phyloP scores from a whole-genome alignment of 2,797 vertebrate species.

The Tolypeutes matacus region DNA sequence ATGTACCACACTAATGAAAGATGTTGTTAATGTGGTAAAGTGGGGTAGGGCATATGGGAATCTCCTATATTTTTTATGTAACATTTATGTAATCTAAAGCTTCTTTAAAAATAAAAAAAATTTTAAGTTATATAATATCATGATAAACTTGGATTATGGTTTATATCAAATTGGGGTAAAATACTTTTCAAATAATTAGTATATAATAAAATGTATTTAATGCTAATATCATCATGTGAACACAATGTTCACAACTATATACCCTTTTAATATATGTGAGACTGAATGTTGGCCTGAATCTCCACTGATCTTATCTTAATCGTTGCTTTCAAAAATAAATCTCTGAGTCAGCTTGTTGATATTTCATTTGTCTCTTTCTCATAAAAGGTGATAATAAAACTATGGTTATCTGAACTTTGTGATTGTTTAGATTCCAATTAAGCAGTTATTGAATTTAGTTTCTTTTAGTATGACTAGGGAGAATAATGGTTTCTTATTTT shows the following conservation, averaged over 20 bases:
- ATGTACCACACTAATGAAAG: too few species aligned
- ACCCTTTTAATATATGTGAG: not conserved
- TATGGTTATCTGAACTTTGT: slow-evolving; percentile 38
- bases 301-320: not conserved
- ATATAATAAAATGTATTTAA: slow-evolving; percentile 40
- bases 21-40: too few species aligned
- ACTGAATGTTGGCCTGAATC: not conserved
- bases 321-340: slow-evolving; percentile 51
- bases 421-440: slow-evolving; percentile 54
- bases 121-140: not conserved
- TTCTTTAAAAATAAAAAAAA: too few species aligned
- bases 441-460: slow-evolving; percentile 52
- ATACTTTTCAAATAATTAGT: slow-evolving; percentile 40
- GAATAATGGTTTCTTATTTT: slow-evolving; percentile 40
- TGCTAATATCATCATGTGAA: not conserved
- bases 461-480: slow-evolving; percentile 32
- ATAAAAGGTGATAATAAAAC: slow-evolving; percentile 24
- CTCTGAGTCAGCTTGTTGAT: slow-evolving; percentile 25
- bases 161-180: not conserved
- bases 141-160: not conserved
- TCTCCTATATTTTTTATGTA: too few species aligned
- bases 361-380: slow-evolving; percentile 40
- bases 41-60: too few species aligned
- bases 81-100: too few species aligned
- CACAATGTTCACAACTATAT: not conserved